A percentile compares a stretch with the other conserved stretches of the same genome.
These are phyloP conservation scores for Petrocephalus sullivani DNA, from an alignment of 2,797 vertebrate genomes.

Conservation along the genomic window DNA sequence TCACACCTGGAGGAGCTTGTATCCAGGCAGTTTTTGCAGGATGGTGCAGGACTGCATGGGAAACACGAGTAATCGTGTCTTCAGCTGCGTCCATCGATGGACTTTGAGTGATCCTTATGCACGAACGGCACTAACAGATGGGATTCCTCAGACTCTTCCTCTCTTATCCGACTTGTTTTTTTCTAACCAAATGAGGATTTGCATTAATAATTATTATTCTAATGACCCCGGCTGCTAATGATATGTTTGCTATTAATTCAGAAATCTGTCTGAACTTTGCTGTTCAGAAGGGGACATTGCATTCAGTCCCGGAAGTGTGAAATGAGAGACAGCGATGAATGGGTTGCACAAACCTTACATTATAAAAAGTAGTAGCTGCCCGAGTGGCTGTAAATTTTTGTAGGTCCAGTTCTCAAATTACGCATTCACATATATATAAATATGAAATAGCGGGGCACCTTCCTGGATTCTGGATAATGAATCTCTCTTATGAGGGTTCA, in stretches of 20 bases:
- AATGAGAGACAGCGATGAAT: neutral
- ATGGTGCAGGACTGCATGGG: neutral
- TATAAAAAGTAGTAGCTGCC: neutral
- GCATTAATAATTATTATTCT: slow-evolving; percentile 13
- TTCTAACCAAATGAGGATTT: neutral
- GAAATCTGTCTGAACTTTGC: neutral
- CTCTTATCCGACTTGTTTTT: neutral
- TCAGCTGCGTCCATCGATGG: neutral
- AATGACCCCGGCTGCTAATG: neutral
- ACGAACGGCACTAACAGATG: neutral
- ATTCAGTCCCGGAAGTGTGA: neutral
- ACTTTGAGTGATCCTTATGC: neutral
- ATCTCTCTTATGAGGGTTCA: neutral
- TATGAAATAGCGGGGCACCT: neutral
- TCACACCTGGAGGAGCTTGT: neutral
- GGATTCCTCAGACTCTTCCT: slow-evolving; percentile 12
- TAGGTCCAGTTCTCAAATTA: neutral
- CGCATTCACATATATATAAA: neutral
- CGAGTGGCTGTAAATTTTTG: neutral
- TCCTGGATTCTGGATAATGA: neutral
- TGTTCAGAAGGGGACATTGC: neutral
- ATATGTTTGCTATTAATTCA: neutral
- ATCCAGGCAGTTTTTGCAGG: neutral
- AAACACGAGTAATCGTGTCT: neutral
- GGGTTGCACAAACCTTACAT: neutral